Base-by-base conservation (phyloP, 2,888 invertebrate genomes). In the Portevinia maculata region DNA sequence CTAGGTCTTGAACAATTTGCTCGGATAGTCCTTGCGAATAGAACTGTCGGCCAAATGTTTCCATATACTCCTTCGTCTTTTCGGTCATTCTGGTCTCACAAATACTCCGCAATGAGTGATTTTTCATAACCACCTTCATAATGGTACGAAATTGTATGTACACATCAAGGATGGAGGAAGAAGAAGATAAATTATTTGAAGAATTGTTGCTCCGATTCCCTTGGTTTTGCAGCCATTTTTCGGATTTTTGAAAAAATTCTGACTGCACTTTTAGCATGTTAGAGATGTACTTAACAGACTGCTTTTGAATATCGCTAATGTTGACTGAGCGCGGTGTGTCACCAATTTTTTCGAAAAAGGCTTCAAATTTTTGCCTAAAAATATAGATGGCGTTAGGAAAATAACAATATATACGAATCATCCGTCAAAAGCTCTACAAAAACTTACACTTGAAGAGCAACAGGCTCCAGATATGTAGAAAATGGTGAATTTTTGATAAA, bases 401-500 rank as follows among this genome's bases (percentile, higher is more conserved):
- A 46, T 17, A 21, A 5, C 9, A 28, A n/a, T n/a, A 9, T 17
- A n/a, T n/a, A n/a, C n/a, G 28, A 5, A 8, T 46, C 19, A 9
- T 17, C 5, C 6, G 1, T 17, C 15, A 13, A 30, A 5, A 19
- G 0, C 2, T 48, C 7, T 5, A 57, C n/a, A 24, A 0, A 39
- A 34, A 69, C 70, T 71, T 64, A 78, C 76, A 78, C 70, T 15
- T 28, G 37, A 39, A 2, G 4, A 15, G 6, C 7, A 57, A 78
- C 21, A 1, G 15, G 11, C 2, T 78, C 17, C 50, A 19, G 32
- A 13, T 48, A 32, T 11, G 4, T 17, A n/a, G 3, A n/a, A 1
- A 69, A 19, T 6, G 69, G 53, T 4, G 44, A 41, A 1, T 59
- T 41, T 9, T 11, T 37, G 8, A 75, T n/a, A 0, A 69, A 37